Base-by-base conservation (phyloP, 2,888 invertebrate species). In the Hypselothyrea guttata region DNA sequence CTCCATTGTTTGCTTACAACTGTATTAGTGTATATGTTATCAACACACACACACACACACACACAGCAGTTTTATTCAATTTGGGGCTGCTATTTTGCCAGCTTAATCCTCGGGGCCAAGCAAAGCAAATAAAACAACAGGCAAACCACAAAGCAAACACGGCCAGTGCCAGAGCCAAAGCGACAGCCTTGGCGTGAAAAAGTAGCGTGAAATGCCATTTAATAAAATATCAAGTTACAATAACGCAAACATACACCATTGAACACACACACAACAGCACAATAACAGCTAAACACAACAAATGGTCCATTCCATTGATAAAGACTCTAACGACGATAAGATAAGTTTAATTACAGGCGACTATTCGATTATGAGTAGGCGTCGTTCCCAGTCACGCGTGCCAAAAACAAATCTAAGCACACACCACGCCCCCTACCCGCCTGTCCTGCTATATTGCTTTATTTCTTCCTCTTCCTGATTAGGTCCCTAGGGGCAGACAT, bases 301-400 rank as follows among this genome's bases (percentile, higher is more conserved):
- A 79, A 77, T 69, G 77, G 70, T 65, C 63, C 75, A 75, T 78
- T 63, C 63, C 75, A 61, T 54, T 71, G 78, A 83, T 83, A 79
- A 82, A 72, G 55, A 62, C 66, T 66, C 51, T 59, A 53, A 37
- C n/a, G 55, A 52, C 62, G 78, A 78, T 78, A 76, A 69, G 75
- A 78, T 78, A 67, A 74, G 66, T 74, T 73, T 75, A 83, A 81
- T 83, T 81, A 77, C 61, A 52, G 52, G 62, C 73, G 71, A 69
- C 60, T 63, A 64, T 66, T 63, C 49, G 55, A 65, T 60, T 67
- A 66, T 46, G 37, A 31, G 40, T 35, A 33, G 35, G 37, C 40
- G 33, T 8, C 33, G 33, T 33, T 44, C 42, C 35, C 15, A 41
- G 28, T 46, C 16, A 4, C 12, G 44, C 15, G 27, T 40, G 13